phyloP scores from a whole-genome alignment of 2,113 vertebrate genomes.

The Gobio gobio region DNA sequence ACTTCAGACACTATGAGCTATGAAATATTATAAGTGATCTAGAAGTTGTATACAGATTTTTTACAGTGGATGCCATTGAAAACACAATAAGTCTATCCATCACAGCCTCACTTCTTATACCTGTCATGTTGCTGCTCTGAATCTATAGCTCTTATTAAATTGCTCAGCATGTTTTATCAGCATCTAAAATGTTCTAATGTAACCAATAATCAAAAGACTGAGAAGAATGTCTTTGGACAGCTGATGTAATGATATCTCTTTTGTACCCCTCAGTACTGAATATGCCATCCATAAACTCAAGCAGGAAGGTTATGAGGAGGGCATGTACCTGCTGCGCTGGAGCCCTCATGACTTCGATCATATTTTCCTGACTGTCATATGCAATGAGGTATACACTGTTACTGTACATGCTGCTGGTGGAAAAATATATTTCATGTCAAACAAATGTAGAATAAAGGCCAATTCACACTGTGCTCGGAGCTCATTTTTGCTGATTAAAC shows the following conservation, averaged over 20 bases:
- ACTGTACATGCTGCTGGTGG: background rate
- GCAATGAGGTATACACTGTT: conserved; percentile 66
- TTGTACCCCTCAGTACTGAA: conserved; percentile 77
- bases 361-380: conserved; percentile 87
- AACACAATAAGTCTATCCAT: no score
- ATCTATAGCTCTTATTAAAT: background rate
- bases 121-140: no score
- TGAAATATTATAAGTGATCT: no score
- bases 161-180: background rate
- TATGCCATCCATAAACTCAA: conserved; percentile 85
- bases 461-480: no score
- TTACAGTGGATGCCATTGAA: no score
- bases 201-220: background rate
- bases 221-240: background rate
- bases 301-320: conserved; percentile 83
- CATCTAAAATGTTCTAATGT: background rate
- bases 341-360: conserved; percentile 85
- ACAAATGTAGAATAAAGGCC: background rate
- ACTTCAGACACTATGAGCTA: no score
- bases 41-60: no score
- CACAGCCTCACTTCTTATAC: no score
- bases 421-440: background rate
- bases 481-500: no score
- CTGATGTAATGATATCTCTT: background rate
- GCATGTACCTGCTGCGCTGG: conserved; percentile 85